phyloP scores from a whole-genome alignment of 2,888 invertebrate species.

The Petrophora chlorosata region DNA sequence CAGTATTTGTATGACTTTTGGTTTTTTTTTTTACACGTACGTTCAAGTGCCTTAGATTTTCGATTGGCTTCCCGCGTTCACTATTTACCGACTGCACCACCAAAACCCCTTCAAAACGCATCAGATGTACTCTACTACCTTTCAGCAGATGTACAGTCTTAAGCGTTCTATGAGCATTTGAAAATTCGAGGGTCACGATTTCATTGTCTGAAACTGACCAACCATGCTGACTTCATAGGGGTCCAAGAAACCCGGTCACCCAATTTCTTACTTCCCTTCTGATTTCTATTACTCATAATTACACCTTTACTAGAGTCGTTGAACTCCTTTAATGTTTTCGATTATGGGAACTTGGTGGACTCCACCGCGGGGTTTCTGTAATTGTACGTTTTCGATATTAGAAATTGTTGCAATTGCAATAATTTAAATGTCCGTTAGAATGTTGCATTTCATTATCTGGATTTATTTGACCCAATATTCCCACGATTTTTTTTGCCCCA shows the following conservation, averaged over 20 bases:
- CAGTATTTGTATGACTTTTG: too few relatives aligned
- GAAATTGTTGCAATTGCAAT: constrained; percentile 59
- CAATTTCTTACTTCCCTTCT: constrained; percentile 71
- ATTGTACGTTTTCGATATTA: constrained; percentile 50
- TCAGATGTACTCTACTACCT: constrained; percentile 32
- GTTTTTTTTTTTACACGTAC: too few relatives aligned
- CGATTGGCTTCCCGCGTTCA: constrained; percentile 36
- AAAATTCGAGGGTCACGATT: constrained; percentile 62
- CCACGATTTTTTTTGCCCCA: background rate
- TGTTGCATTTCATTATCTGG: constrained; percentile 9
- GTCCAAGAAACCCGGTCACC: constrained; percentile 72
- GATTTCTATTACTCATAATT: constrained; percentile 67
- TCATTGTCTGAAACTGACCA: constrained; percentile 80
- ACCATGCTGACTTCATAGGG: constrained; percentile 68
- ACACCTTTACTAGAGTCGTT: constrained; percentile 73
- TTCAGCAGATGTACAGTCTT: constrained; percentile 62
- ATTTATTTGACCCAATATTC: background rate
- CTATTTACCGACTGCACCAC: constrained; percentile 45
- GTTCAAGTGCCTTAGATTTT: background rate
- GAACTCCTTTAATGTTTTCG: constrained; percentile 69
- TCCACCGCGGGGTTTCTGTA: constrained; percentile 65
- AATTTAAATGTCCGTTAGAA: constrained; percentile 37
- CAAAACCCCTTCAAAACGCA: constrained; percentile 31
- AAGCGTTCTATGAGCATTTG: constrained; percentile 55
- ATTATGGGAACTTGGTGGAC: constrained; percentile 71